Evolutionary conservation across 2,113 vertebrate genomes (phyloP).

Genomic region (Isurus oxyrinchus): DNA sequence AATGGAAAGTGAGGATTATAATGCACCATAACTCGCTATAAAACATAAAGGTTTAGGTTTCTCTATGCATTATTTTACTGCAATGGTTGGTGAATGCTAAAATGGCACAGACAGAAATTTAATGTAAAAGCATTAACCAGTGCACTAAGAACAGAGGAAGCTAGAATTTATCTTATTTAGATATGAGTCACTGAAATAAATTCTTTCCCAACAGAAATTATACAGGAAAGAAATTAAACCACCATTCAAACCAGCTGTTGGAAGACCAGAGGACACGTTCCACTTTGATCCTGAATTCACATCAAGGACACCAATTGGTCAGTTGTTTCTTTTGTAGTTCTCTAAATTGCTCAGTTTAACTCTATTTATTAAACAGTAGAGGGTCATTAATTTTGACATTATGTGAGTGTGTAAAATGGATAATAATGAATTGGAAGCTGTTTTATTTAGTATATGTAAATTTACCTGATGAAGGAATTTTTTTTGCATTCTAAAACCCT

Average conservation of each 20-base stretch:
- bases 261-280: conserved; percentile 90
- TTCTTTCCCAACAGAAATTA: conserved; percentile 62
- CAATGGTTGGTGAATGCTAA: background rate
- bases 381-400: background rate
- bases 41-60: background rate
- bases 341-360: background rate
- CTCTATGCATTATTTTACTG: too few species aligned
- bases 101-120: background rate
- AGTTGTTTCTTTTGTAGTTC: conserved; percentile 2
- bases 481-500: background rate
- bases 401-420: background rate
- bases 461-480: background rate
- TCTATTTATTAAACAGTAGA: background rate
- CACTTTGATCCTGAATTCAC: conserved; percentile 97
- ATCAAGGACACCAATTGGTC: conserved; percentile 86
- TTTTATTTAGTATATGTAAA: background rate
- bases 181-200: background rate
- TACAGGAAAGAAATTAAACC: conserved; percentile 85
- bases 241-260: conserved; percentile 86
- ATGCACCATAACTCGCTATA: background rate
- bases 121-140: background rate
- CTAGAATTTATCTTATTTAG: background rate
- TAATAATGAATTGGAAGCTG: background rate
- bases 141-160: background rate
- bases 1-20: background rate